phyloP scores from a whole-genome alignment of 64 coral and sea anemone genomes.

The Pocillopora damicornis region DNA sequence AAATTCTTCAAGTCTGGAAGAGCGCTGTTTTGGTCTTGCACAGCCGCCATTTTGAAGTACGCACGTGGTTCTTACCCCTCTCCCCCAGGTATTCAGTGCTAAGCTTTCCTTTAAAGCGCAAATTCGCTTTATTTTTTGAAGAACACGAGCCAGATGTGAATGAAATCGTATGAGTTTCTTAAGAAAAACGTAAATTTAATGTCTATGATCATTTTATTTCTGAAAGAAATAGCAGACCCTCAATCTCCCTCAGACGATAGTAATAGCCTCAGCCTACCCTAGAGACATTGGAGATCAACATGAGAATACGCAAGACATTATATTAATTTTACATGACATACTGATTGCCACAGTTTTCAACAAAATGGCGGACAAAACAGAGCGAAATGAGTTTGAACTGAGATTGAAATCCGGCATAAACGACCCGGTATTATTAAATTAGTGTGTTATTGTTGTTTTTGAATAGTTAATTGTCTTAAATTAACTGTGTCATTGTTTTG shows the following conservation, averaged over 20 bases:
- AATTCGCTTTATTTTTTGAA: background rate
- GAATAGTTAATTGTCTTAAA: background rate
- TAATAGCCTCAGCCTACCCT: background rate
- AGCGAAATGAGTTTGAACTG: background rate
- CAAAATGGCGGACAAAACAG: background rate
- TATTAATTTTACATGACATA: too few relatives aligned
- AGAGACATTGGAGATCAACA: too few relatives aligned
- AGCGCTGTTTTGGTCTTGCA: constrained; percentile 23
- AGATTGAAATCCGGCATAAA: background rate
- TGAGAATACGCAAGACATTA: background rate
- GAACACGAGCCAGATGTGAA: background rate
- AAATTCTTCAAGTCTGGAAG: constrained; percentile 92
- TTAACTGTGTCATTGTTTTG: background rate
- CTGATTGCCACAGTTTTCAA: background rate
- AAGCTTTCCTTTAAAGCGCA: background rate
- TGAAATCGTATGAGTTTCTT: background rate
- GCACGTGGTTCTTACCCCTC: constrained; percentile 55
- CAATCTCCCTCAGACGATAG: too few relatives aligned
- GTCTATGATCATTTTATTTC: background rate
- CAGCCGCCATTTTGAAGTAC: constrained; percentile 66
- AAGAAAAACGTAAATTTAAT: background rate
- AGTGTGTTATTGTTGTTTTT: background rate
- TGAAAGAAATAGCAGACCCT: background rate
- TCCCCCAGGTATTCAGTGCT: background rate
- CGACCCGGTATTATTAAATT: background rate